These are phyloP conservation scores for Nanorana parkeri DNA, from an alignment of 2,113 vertebrate species.

Conservation along the genomic window DNA sequence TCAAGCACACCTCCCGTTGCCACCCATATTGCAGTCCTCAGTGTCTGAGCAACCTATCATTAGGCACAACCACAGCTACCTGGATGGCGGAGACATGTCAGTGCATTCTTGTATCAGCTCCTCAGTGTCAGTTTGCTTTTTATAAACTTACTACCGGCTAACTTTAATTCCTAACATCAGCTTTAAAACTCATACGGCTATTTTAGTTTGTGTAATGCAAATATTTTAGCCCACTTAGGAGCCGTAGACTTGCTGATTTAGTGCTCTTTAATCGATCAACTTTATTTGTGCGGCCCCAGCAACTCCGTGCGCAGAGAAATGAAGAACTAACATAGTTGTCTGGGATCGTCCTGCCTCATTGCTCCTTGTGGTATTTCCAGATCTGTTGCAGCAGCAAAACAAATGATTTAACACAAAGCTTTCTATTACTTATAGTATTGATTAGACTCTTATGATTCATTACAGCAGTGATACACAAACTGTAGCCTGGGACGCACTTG, in stretches of 20 bases:
- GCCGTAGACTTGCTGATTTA: slow-evolving; percentile 15
- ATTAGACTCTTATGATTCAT: slow-evolving; percentile 57
- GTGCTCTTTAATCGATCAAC: slow-evolving; percentile 27
- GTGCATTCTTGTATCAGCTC: too few relatives aligned
- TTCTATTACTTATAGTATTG: slow-evolving; percentile 58
- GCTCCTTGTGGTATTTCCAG: slow-evolving; percentile 54
- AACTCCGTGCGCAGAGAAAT: slow-evolving; percentile 49
- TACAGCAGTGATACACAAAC: slow-evolving; percentile 37
- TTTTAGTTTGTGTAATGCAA: not conserved
- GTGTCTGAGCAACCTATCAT: too few relatives aligned
- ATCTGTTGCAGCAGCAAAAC: slow-evolving; percentile 51
- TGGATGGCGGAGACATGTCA: too few relatives aligned
- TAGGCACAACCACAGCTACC: too few relatives aligned
- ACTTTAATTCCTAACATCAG: too few relatives aligned
- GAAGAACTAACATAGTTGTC: slow-evolving; percentile 47
- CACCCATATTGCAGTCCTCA: too few relatives aligned
- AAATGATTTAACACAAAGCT: slow-evolving; percentile 56
- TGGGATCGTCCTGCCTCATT: slow-evolving; percentile 47
- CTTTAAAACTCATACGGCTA: not conserved
- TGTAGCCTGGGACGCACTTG: slow-evolving; percentile 51
- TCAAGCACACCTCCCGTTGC: too few relatives aligned
- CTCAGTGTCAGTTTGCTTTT: too few relatives aligned
- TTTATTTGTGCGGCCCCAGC: slow-evolving; percentile 50
- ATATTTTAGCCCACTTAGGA: slow-evolving; percentile 10
- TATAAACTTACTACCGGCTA: too few relatives aligned